These are phyloP conservation scores for Drosophila lowei DNA, from an alignment of 1,140 invertebrate genomes.

Conservation along the genomic window DNA sequence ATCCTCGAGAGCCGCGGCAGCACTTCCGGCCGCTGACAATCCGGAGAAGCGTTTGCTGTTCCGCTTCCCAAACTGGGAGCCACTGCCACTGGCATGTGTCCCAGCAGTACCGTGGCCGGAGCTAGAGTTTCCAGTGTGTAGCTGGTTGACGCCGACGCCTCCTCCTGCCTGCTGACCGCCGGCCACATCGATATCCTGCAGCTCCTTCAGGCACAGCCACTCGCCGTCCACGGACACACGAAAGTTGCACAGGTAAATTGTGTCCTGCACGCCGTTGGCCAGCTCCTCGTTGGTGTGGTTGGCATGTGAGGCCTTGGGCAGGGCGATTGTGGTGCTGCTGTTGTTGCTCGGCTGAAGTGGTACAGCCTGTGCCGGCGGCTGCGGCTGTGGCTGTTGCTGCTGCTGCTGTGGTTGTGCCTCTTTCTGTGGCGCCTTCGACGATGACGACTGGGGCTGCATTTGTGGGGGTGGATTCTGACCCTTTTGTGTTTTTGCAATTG, in stretches of 20 bases:
- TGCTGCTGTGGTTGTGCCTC: conserved; percentile 9
- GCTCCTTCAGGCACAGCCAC: conserved; percentile 97
- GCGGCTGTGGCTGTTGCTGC: conserved; percentile 26
- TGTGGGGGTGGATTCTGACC: conserved; percentile 60
- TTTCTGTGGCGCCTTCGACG: conserved; percentile 17
- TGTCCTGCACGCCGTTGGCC: conserved; percentile 95
- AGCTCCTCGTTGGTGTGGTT: conserved; percentile 85
- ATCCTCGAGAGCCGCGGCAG: conserved; percentile 66
- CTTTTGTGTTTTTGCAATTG: conserved; percentile 53
- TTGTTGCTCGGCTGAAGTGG: conserved; percentile 43
- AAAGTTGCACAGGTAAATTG: conserved; percentile 98
- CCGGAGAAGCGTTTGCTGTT: conserved; percentile 74
- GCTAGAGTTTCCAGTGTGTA: conserved; percentile 7
- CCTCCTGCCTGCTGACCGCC: conserved; percentile 67
- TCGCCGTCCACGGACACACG: conserved; percentile 98
- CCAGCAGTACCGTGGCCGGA: conserved; percentile 6
- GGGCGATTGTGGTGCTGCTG: conserved; percentile 61
- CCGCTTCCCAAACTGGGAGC: conserved; percentile 44
- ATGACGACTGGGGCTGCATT: conserved; percentile 15
- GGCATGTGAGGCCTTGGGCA: conserved; percentile 77
- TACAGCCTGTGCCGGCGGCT: conserved; percentile 28
- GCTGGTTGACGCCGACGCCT: conserved; percentile 33
- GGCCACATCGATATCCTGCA: conserved; percentile 93
- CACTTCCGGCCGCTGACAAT: conserved; percentile 42
- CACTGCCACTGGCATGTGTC: conserved; percentile 2